These are phyloP conservation scores for Oophaga pumilio DNA, from an alignment of 2,113 vertebrate species.

Conservation along the genomic window DNA sequence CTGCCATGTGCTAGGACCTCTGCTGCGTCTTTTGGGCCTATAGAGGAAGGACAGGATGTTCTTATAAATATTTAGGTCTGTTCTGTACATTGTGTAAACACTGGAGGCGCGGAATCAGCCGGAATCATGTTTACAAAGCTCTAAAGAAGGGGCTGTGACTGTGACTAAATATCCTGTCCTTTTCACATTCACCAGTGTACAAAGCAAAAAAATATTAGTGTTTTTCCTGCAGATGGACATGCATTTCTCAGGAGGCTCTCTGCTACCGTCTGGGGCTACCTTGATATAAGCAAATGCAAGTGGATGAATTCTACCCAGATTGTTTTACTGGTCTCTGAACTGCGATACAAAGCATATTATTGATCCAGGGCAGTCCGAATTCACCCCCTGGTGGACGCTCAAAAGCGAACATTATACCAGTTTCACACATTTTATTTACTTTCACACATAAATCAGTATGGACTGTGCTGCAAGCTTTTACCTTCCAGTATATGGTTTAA, in stretches of 20 bases:
- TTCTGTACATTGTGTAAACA: conserved; percentile 5
- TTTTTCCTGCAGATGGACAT: background rate
- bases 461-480: no score
- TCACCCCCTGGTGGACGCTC: no score
- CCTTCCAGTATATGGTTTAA: no score
- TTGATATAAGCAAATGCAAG: no score
- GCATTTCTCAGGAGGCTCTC: background rate
- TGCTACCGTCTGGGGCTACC: no score
- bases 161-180: background rate
- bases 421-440: no score
- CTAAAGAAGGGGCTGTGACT: background rate
- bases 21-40: background rate
- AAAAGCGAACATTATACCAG: no score
- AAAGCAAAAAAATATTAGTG: background rate
- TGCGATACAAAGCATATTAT: no score
- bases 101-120: background rate
- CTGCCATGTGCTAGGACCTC: background rate
- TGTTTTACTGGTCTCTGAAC: no score
- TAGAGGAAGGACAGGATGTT: background rate
- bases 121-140: background rate
- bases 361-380: no score
- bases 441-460: no score
- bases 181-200: background rate
- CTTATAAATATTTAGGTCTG: conserved; percentile 8
- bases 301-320: no score